Conservation (phyloP, 2,888 invertebrate genomes). For the Allacma fusca region DNA sequence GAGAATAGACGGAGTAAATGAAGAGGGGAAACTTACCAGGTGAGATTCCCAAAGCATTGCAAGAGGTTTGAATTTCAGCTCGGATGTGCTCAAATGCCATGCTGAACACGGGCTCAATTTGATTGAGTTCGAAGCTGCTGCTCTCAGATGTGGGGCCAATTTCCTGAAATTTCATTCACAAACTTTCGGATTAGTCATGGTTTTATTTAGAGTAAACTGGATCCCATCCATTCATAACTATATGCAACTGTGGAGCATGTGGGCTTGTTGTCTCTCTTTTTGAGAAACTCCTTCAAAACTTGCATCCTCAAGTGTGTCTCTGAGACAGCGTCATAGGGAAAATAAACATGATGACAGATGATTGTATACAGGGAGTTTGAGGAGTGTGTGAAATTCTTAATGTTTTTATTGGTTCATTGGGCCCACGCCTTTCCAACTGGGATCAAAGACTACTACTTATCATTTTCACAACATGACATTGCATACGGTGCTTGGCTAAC, state of each 20-base stretch:
- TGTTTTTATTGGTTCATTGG: no score
- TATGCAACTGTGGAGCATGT: neutral
- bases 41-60: slow-evolving; percentile 84
- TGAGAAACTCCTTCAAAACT: neutral
- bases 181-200: neutral
- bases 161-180: slow-evolving; percentile 51
- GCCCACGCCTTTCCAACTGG: no score
- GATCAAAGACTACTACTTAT: no score
- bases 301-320: no score
- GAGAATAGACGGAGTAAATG: no score
- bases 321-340: no score
- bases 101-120: slow-evolving; percentile 65
- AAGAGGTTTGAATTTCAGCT: slow-evolving; percentile 84
- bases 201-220: neutral
- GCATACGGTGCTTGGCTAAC: no score
- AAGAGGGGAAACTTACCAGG: slow-evolving; percentile 76
- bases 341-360: no score
- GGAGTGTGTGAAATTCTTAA: no score
- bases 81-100: slow-evolving; percentile 87
- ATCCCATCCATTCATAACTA: neutral
- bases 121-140: slow-evolving; percentile 56
- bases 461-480: no score
- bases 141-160: slow-evolving; percentile 38
- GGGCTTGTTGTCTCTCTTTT: neutral
- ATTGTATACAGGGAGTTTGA: no score